These are phyloP conservation scores for Sebastolobus altivelis DNA, from an alignment of 2,797 vertebrate genomes.

Conservation along the genomic window DNA sequence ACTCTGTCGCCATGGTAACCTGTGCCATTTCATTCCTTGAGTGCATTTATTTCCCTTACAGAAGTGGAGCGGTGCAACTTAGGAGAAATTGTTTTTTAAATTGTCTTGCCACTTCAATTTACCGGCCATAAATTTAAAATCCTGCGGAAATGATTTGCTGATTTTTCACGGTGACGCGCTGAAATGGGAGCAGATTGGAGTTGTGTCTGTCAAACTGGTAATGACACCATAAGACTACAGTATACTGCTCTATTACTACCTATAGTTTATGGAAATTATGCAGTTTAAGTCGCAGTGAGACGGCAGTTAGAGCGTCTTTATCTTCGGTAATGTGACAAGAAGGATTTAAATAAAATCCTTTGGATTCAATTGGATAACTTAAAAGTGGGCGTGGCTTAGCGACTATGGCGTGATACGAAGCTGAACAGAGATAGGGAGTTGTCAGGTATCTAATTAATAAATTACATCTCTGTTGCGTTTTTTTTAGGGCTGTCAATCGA, in stretches of 20 bases:
- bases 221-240: slow-evolving; percentile 31
- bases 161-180: slow-evolving; percentile 64
- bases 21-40: slow-evolving; percentile 66
- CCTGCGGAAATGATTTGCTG: slow-evolving; percentile 67
- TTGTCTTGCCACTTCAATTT: slow-evolving; percentile 86
- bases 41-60: slow-evolving; percentile 76
- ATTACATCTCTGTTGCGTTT: neutral
- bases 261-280: neutral
- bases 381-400: neutral
- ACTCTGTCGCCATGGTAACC: slow-evolving; percentile 81
- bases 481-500: too few relatives aligned
- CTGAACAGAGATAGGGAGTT: neutral
- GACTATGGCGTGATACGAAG: neutral
- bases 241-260: neutral
- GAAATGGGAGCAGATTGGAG: slow-evolving; percentile 66
- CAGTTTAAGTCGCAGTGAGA: neutral
- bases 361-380: slow-evolving; percentile 16
- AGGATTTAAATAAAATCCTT: slow-evolving; percentile 19
- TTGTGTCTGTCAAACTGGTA: slow-evolving; percentile 41
- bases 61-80: slow-evolving; percentile 77
- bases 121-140: slow-evolving; percentile 78
- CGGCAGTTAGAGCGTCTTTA: neutral
- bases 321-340: neutral
- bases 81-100: slow-evolving; percentile 85
- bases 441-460: neutral